Evolutionary conservation across 2,888 invertebrate species (phyloP).

Genomic region (Morpho deidamia): DNA sequence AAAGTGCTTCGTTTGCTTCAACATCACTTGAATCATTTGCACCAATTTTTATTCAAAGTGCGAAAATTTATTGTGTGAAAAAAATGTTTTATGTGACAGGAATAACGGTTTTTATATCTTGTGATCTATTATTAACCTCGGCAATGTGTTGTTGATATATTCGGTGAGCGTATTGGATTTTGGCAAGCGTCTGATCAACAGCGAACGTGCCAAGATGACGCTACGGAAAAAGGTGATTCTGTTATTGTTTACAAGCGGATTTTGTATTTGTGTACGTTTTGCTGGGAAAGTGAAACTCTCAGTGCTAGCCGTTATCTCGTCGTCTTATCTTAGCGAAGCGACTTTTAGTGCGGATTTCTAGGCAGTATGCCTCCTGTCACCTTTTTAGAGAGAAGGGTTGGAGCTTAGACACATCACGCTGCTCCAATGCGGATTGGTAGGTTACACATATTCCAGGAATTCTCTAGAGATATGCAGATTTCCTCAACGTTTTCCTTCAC

Average conservation of each 20-base stretch:
- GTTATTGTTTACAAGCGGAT: slow-evolving; percentile 32
- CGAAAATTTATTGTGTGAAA: neutral
- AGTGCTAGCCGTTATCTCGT: too few relatives aligned
- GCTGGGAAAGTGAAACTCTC: too few relatives aligned
- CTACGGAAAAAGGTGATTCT: slow-evolving; percentile 37
- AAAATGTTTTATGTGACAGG: slow-evolving; percentile 3
- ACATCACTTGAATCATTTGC: neutral
- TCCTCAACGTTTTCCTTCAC: too few relatives aligned
- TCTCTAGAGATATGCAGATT: too few relatives aligned
- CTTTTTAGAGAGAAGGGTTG: too few relatives aligned
- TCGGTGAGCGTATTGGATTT: slow-evolving; percentile 36
- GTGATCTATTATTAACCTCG: slow-evolving; percentile 23
- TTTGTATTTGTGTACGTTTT: neutral
- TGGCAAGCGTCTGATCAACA: slow-evolving; percentile 38
- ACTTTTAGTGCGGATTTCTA: too few relatives aligned
- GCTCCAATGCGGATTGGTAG: too few relatives aligned
- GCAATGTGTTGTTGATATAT: slow-evolving; percentile 39
- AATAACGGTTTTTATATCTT: slow-evolving; percentile 27
- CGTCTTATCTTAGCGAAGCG: too few relatives aligned
- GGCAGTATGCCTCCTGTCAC: too few relatives aligned
- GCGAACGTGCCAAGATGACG: slow-evolving; percentile 56
- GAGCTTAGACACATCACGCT: too few relatives aligned
- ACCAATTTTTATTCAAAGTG: neutral
- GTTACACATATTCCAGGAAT: too few relatives aligned
- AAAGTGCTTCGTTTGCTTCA: neutral